Evolutionary conservation across 2,113 vertebrate genomes (phyloP).

Genomic region (Lophochroa leadbeateri): DNA sequence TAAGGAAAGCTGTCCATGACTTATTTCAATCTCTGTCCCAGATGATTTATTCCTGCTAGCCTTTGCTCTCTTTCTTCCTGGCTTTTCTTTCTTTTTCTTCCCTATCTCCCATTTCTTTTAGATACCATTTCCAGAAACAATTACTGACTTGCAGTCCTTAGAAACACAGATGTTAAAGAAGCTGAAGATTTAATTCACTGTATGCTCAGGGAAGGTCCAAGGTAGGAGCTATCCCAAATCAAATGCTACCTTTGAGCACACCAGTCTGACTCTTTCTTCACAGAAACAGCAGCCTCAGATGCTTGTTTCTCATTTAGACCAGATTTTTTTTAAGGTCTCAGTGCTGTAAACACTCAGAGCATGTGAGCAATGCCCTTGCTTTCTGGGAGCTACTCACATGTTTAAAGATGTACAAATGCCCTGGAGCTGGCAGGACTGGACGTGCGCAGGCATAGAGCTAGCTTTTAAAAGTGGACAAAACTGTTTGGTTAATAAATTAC

Average conservation of each 20-base stretch:
- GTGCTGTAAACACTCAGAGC: not conserved
- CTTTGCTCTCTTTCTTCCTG: not conserved
- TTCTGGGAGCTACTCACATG: not conserved
- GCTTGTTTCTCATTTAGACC: not conserved
- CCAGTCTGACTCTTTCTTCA: not conserved
- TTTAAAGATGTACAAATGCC: not conserved
- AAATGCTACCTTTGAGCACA: not conserved
- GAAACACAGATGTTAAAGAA: accelerated
- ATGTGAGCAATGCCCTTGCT: not conserved
- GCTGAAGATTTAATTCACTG: not conserved
- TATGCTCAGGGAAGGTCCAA: not conserved
- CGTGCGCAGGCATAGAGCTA: constrained; percentile 10
- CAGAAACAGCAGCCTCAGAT: not conserved
- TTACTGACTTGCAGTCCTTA: not conserved
- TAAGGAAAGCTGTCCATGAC: not conserved
- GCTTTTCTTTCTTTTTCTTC: not conserved
- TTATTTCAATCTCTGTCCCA: not conserved
- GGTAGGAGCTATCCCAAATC: not conserved
- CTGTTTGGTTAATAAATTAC: constrained; percentile 16
- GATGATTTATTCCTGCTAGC: not conserved
- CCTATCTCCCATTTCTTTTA: not conserved
- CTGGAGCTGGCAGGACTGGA: not conserved
- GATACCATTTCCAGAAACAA: not conserved
- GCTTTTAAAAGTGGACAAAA: not conserved
- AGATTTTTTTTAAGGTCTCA: not conserved